Base-by-base conservation (phyloP, 2,797 vertebrate species). In the Epinephelus malabaricus region DNA sequence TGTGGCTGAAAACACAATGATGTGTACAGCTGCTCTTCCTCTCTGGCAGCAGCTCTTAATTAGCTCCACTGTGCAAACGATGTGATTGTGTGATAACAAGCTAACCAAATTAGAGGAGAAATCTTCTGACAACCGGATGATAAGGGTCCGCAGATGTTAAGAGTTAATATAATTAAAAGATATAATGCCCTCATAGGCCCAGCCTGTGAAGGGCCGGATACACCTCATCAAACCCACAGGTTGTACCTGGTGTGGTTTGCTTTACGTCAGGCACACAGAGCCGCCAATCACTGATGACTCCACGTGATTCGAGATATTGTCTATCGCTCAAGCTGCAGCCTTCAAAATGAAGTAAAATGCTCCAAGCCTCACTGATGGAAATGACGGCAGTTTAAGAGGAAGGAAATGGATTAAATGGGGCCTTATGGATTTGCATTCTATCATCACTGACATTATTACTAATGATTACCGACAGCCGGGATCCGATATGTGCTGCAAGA, bases 81-180 rank as follows among this genome's bases (percentile, higher is more conserved):
- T 53, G 19, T 25, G 45, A 64, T 59, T 55, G 17, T 19, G 58
- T 30, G 73, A 59, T 30, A 58, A 72, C 66, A 34, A 56, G 47
- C 10, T 0, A 30, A 25, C 51, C 74, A 76, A 61, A 53, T 67
- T 43, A 54, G 40, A 68, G 55, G 49, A 17, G 46, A 60, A 34
- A 51, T 72, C 18, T 14, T 59, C 45, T 71, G 72, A 72, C 65
- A 68, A 45, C 46, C 77, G 9, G 67, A 49, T 59, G 51, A 77
- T 64, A 6, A 86, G 56, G 46, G 27, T 17, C 21, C 11, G 0
- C 40, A 43, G 38, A 38, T 4, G 5, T n/a, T 51, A 19, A 40
- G 18, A 17, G 21, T 34, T 55, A 45, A 64, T 38, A 47, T 63
- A 51, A 81, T 67, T 76, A 67, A 4, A 25, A 46, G 59, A 27